Evolutionary conservation across 2,797 vertebrate species (phyloP), one percentile per base, ranked within the genome.

Genomic region (Hippopotamyrus pictus): DNA sequence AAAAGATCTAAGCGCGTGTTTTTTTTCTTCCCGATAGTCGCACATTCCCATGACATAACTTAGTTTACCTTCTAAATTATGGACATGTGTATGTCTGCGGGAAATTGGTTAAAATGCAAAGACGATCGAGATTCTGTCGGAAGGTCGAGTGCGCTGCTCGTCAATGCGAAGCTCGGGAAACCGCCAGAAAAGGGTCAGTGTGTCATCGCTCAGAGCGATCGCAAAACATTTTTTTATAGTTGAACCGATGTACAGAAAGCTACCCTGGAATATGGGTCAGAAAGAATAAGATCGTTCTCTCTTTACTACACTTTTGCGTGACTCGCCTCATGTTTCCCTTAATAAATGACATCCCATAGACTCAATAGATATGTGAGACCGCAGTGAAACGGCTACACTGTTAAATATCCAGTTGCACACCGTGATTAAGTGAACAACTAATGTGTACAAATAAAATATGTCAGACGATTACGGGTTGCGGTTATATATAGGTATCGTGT

Each of bases 391-490:
- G 76, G 8, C 41, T 82, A 82, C 76, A 82, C 19, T 82, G 76
- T 73, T 73, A 37, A 37, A 37, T 73, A 73, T 73, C 65, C 29
- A 73, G 65, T 73, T 73, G 76, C 76, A 46, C 37, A 82, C 17
- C 17, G 76, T 46, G 41, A 44, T 44, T 82, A 82, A 46, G 41
- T 46, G 76, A 82, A 46, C 37, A 82, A 46, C 76, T 19, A 44
- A 82, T 46, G 76, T 82, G 76, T 82, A 82, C 41, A 82, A 82
- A 82, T 82, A 73, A 73, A 73, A 37, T 73, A 73, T 37, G 65
- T 37, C 41, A 46, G 8, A 82, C 76, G 37, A 44, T 44, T 82
- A 82, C 41, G 41, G 76, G 41, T 73, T 46, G 41, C 7, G 37
- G 76, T 44, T 82, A 46, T 82, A 79, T 79, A 44, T 46, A 19